Conservation (phyloP, 2,888 invertebrate species). For the Rapana venosa region DNA sequence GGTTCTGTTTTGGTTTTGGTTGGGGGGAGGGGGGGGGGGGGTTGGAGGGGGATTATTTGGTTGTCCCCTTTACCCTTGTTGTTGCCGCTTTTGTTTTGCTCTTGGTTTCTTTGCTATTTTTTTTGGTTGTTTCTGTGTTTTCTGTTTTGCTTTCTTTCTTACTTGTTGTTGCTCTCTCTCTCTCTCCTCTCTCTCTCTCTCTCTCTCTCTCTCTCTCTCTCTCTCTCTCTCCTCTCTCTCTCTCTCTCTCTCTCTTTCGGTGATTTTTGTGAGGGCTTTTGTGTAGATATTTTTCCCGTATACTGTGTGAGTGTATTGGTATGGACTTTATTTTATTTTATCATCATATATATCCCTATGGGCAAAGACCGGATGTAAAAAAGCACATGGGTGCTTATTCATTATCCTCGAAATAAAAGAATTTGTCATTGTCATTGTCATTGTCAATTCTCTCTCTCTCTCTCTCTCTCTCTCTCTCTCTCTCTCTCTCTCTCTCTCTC, state of each 20-base stretch:
- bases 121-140: background rate
- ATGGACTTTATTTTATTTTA: too few relatives aligned
- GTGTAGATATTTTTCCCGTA: too few relatives aligned
- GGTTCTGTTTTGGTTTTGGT: too few relatives aligned
- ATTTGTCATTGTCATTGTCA: too few relatives aligned
- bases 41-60: too few relatives aligned
- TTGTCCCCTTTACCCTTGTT: background rate
- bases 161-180: background rate
- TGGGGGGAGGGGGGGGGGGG: too few relatives aligned
- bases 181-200: background rate
- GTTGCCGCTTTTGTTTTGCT: background rate
- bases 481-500: background rate
- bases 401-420: too few relatives aligned
- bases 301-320: too few relatives aligned
- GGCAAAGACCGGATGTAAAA: too few relatives aligned
- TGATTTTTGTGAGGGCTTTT: too few relatives aligned
- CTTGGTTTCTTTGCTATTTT: background rate
- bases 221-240: background rate
- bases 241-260: background rate
- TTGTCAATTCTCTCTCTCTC: conserved; percentile 16
- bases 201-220: conserved; percentile 12
- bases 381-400: too few relatives aligned
- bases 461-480: background rate
- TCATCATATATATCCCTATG: too few relatives aligned
- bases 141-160: background rate